These are phyloP conservation scores for Pollenia labialis DNA, from an alignment of 2,888 invertebrate species.

Conservation along the genomic window DNA sequence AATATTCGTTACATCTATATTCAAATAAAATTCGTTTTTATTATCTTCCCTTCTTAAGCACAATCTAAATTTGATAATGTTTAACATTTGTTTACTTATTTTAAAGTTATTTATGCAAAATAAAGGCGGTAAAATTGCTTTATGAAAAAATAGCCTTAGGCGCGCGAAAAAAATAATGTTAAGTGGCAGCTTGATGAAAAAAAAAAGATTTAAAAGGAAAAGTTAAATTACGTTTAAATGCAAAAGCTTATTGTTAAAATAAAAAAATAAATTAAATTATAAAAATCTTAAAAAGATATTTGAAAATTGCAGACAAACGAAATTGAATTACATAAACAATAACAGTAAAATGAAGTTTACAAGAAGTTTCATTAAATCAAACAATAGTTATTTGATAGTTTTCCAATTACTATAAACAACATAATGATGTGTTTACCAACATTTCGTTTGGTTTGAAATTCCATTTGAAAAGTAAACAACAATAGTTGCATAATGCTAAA, in stretches of 20 bases:
- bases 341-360: background rate
- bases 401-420: slow-evolving; percentile 20
- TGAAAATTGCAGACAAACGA: too few relatives aligned
- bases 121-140: slow-evolving; percentile 12
- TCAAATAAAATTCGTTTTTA: too few relatives aligned
- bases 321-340: too few relatives aligned
- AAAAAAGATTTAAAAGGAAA: background rate
- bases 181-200: background rate
- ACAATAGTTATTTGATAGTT: slow-evolving; percentile 53
- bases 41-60: background rate
- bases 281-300: background rate
- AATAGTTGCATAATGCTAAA: slow-evolving; percentile 32
- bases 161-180: slow-evolving; percentile 16
- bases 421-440: slow-evolving; percentile 43
- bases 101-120: slow-evolving; percentile 6
- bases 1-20: too few relatives aligned
- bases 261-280: slow-evolving; percentile 16
- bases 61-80: slow-evolving; percentile 11
- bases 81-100: slow-evolving; percentile 12
- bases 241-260: slow-evolving; percentile 17
- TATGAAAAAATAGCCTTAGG: slow-evolving; percentile 25
- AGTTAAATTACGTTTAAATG: background rate
- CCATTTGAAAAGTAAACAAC: slow-evolving; percentile 22
- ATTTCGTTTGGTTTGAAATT: slow-evolving; percentile 13
- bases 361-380: slow-evolving; percentile 13